These are phyloP conservation scores for Sinohyriopsis cumingii DNA, from an alignment of 2,888 invertebrate genomes.

Conservation along the genomic window DNA sequence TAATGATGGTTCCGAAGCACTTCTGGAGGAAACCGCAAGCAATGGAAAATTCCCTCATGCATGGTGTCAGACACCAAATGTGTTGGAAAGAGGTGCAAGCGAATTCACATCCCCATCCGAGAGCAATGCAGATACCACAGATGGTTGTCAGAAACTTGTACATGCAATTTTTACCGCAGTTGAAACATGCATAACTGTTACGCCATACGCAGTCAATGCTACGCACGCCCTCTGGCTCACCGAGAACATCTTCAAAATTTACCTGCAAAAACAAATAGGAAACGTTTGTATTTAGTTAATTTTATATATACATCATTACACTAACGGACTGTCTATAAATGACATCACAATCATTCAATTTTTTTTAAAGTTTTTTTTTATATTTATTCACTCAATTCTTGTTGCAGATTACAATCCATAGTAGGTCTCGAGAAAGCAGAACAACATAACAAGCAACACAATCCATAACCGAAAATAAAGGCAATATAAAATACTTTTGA, in stretches of 20 bases:
- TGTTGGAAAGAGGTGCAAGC: conserved; percentile 76
- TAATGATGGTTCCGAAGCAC: conserved; percentile 74
- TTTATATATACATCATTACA: too few relatives aligned
- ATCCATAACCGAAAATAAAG: too few relatives aligned
- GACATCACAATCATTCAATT: too few relatives aligned
- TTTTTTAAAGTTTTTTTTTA: too few relatives aligned
- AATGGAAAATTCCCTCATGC: conserved; percentile 79
- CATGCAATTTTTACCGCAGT: conserved; percentile 79
- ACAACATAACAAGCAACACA: too few relatives aligned
- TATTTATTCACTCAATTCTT: too few relatives aligned
- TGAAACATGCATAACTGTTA: conserved; percentile 78
- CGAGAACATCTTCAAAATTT: conserved; percentile 55
- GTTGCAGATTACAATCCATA: too few relatives aligned
- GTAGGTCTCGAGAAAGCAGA: too few relatives aligned
- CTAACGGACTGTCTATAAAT: too few relatives aligned
- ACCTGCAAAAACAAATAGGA: conserved; percentile 28
- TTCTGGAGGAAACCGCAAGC: conserved; percentile 67
- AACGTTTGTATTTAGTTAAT: too few relatives aligned
- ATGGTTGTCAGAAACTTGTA: conserved; percentile 80
- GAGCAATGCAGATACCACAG: conserved; percentile 80
- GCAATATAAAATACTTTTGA: too few relatives aligned
- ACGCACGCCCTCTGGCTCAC: conserved; percentile 57
- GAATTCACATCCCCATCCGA: conserved; percentile 73
- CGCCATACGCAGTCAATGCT: conserved; percentile 81
- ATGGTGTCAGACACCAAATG: conserved; percentile 83